Conservation (phyloP, 2,797 vertebrate species). For the Gephyroberyx darwinii region DNA sequence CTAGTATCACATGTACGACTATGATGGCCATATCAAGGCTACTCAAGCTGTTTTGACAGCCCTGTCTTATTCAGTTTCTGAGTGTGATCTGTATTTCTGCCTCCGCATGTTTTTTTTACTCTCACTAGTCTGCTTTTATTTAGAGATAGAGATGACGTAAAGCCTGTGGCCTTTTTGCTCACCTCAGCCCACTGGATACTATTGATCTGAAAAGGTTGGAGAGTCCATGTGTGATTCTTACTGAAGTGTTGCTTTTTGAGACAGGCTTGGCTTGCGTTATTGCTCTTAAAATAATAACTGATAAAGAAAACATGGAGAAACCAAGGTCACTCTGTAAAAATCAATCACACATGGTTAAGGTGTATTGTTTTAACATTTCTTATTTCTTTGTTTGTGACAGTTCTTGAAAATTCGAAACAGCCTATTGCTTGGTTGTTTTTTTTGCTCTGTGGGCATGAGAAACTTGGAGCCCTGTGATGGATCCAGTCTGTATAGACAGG, state of each 20-base stretch:
- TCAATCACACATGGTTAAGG: not conserved
- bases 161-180: constrained; percentile 8
- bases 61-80: constrained; percentile 48
- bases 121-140: constrained; percentile 18
- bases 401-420: constrained; percentile 19
- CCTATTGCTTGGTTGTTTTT: not conserved
- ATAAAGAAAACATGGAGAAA: constrained; percentile 22
- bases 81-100: constrained; percentile 44
- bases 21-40: constrained; percentile 49
- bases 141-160: constrained; percentile 8
- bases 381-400: constrained; percentile 37
- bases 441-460: constrained; percentile 8
- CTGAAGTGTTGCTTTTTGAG: constrained; percentile 9
- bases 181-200: constrained; percentile 2
- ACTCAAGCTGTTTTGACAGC: constrained; percentile 60
- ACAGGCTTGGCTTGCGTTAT: not conserved
- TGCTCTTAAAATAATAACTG: constrained; percentile 4
- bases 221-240: not conserved
- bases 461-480: constrained; percentile 1
- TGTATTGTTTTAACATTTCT: not conserved
- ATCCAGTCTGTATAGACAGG: not conserved
- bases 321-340: constrained; percentile 24
- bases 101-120: constrained; percentile 12
- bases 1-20: constrained; percentile 38
- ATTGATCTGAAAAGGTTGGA: constrained; percentile 8